These are phyloP conservation scores for Ophonus ardosiacus DNA, from an alignment of 2,888 invertebrate species.

Conservation along the genomic window DNA sequence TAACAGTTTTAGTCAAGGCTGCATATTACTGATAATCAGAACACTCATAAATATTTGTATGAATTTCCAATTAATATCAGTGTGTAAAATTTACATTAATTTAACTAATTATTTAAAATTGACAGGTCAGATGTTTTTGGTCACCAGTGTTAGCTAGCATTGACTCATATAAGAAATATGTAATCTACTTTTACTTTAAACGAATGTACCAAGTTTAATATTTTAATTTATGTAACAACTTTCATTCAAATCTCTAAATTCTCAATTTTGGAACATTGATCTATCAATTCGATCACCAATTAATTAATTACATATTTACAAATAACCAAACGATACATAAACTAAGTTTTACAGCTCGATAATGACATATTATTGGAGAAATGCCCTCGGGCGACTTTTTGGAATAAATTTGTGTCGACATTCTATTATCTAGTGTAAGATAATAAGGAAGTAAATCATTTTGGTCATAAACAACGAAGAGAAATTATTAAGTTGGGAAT, in stretches of 20 bases:
- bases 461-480: not conserved
- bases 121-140: too few species aligned
- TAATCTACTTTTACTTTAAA: conserved; percentile 18
- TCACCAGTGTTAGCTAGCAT: too few species aligned
- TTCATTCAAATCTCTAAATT: not conserved
- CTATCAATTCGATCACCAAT: not conserved
- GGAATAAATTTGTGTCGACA: not conserved
- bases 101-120: too few species aligned
- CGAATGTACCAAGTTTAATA: not conserved
- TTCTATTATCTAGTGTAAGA: not conserved
- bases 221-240: conserved; percentile 4
- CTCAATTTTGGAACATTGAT: not conserved
- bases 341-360: not conserved
- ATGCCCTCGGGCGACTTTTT: not conserved
- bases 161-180: not conserved
- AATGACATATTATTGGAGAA: not conserved
- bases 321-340: not conserved
- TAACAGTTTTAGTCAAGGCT: too few species aligned
- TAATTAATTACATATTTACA: not conserved
- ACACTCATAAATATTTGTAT: too few species aligned
- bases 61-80: too few species aligned
- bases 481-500: too few species aligned
- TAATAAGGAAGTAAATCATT: not conserved
- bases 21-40: too few species aligned
- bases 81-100: too few species aligned